Evolutionary conservation across 2,797 vertebrate genomes (phyloP), one percentile per base, ranked within the genome.

Genomic region (Phataginus tricuspis): DNA sequence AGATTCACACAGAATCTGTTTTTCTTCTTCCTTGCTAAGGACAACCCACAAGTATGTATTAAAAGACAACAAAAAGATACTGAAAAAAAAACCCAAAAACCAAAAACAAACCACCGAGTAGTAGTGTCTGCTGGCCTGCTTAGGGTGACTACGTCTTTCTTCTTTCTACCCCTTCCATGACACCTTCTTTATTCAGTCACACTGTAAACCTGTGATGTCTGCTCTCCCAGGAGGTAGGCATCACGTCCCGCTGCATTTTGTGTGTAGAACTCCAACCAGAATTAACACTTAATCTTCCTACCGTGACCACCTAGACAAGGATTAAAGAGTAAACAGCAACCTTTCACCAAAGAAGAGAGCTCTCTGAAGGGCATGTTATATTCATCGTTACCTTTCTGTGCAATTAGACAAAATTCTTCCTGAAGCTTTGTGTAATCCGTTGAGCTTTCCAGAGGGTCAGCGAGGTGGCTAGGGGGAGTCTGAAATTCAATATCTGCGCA

Each of bases 351-450:
- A 90, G 79, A 95, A 75, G 10, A 94, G 8, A 49, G 11, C 25
- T 83, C 80, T 45, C 51, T 23, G 57, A 85, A 87, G 64, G 68
- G 13, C 21, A 88, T 2, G 2, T 21, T 91, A 53, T 10, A 66
- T 10, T 59, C 71, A 18, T 31, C 11, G 37, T 94, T 99, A 99
- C 99, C 99, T 99, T 99, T 99, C 98, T 99, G 99, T 59, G 99
- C 99, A 71, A 99, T 99, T 94, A 99, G 98, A 98, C 99, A 99
- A 98, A 99, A 99, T 96, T 99, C 99, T 98, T 99, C 99, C 97
- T 99, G 99, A 93, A 99, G 99, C 98, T 99, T 99, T 98, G 99
- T 99, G 98, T 99, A 99, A 98, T 99, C 99, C 1, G 98, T 98
- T 86, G 99, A 98, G 96, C 98, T 98, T 97, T 99, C 99, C 31